Conservation (phyloP, 1,140 invertebrate species). For the Drosophila triauraria region DNA sequence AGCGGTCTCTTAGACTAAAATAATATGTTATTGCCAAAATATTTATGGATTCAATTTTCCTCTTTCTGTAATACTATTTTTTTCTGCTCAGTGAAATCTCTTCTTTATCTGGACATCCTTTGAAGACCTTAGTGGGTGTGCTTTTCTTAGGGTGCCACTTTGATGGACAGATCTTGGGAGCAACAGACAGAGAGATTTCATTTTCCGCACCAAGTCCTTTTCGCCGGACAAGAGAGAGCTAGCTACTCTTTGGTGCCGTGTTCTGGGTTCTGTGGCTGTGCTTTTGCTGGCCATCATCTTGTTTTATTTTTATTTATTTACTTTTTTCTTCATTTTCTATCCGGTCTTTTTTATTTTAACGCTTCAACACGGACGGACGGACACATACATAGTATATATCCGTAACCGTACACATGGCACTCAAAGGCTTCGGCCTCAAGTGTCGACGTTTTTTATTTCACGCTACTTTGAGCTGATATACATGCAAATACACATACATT, state of each 20-base stretch:
- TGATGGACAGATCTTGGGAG: constrained; percentile 48
- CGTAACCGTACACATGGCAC: constrained; percentile 15
- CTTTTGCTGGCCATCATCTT: constrained; percentile 33
- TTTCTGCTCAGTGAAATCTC: constrained; percentile 16
- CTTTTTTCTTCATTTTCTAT: constrained; percentile 8
- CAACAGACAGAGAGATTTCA: constrained; percentile 19
- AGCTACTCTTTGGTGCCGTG: constrained; percentile 8
- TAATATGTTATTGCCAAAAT: no score
- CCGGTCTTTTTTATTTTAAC: constrained; percentile 40
- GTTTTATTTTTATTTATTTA: constrained; percentile 40
- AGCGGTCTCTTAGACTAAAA: background rate
- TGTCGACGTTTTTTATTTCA: constrained; percentile 64
- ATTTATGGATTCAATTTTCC: no score
- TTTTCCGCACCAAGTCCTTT: constrained; percentile 33
- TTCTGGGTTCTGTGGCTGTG: constrained; percentile 15
- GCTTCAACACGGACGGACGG: constrained; percentile 48
- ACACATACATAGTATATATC: constrained; percentile 9
- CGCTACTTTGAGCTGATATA: constrained; percentile 68
- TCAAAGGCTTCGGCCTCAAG: constrained; percentile 62
- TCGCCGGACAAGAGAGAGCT: constrained; percentile 2
- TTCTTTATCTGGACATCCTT: constrained; percentile 42
- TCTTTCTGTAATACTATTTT: background rate
- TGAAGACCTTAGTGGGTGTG: constrained; percentile 41
- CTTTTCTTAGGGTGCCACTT: constrained; percentile 47
- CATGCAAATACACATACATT: constrained; percentile 59